Evolutionary conservation across 2,888 invertebrate species (phyloP).

Genomic region (Iphiclides podalirius): DNA sequence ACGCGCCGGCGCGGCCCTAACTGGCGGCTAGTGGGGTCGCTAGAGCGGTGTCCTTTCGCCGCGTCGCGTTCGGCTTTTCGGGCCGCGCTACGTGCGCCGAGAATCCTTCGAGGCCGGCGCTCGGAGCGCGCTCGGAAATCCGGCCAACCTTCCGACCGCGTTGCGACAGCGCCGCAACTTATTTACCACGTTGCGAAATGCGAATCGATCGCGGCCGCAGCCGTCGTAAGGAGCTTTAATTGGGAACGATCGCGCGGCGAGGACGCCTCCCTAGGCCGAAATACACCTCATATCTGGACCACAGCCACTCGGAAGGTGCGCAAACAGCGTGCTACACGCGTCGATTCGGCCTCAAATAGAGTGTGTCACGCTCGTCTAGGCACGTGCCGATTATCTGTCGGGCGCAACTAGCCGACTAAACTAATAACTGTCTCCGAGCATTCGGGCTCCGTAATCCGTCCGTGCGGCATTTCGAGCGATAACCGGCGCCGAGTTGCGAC

Average conservation of each 20-base stretch:
- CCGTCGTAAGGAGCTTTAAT: constrained; percentile 76
- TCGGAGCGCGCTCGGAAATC: constrained; percentile 67
- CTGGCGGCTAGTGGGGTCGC: constrained; percentile 28
- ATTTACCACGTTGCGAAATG: constrained; percentile 77
- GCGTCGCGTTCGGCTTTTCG: neutral
- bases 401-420: neutral
- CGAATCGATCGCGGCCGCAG: constrained; percentile 79
- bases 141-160: constrained; percentile 79
- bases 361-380: no score
- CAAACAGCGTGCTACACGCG: no score
- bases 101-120: constrained; percentile 75
- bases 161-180: constrained; percentile 77
- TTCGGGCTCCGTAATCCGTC: constrained; percentile 27
- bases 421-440: neutral
- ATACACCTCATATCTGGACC: no score
- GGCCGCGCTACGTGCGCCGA: constrained; percentile 52
- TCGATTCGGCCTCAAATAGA: no score
- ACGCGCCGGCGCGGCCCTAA: neutral
- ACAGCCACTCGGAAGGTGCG: no score
- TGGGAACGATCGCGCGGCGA: constrained; percentile 78
- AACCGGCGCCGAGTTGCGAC: constrained; percentile 57
- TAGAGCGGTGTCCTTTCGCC: constrained; percentile 38
- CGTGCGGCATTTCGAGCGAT: constrained; percentile 47
- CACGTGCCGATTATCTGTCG: neutral
- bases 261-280: constrained; percentile 69